These are phyloP conservation scores for Atethmia centrago DNA, from an alignment of 2,888 invertebrate species.

Conservation along the genomic window DNA sequence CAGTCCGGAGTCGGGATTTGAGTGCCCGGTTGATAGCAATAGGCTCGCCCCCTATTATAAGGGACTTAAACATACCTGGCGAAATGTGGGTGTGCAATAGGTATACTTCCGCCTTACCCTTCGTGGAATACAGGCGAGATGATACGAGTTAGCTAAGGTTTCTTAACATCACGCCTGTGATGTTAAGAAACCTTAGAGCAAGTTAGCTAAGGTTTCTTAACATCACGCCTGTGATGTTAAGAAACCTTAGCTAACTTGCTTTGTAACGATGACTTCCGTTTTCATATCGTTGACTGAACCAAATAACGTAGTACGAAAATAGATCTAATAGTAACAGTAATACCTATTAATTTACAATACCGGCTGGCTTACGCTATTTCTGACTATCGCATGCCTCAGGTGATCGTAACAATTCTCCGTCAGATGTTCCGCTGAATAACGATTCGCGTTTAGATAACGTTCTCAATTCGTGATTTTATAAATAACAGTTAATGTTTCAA, in stretches of 20 bases:
- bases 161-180: too few species aligned
- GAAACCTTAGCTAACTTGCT: background rate
- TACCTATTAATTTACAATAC: conserved; percentile 36
- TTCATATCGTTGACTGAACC: conserved; percentile 25
- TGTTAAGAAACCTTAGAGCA: too few species aligned
- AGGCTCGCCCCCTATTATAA: background rate
- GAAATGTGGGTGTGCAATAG: background rate
- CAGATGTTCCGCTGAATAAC: conserved; percentile 27
- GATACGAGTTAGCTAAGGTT: too few species aligned
- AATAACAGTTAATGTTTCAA: conserved; percentile 36
- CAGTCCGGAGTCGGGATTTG: background rate
- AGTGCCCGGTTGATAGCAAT: background rate
- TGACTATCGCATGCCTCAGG: conserved; percentile 35
- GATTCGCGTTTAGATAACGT: conserved; percentile 27
- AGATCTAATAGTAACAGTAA: conserved; percentile 23
- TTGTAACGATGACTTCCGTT: conserved; percentile 12
- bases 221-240: too few species aligned
- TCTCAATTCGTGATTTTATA: conserved; percentile 38
- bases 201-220: too few species aligned
- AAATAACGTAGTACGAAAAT: conserved; percentile 40
- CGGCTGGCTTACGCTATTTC: conserved; percentile 28
- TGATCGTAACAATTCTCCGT: conserved; percentile 23
- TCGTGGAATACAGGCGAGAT: background rate
- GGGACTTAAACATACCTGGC: background rate
- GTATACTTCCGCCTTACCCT: background rate